phyloP scores from a whole-genome alignment of 2,888 invertebrate genomes.

The Ichneumon xanthorius region DNA sequence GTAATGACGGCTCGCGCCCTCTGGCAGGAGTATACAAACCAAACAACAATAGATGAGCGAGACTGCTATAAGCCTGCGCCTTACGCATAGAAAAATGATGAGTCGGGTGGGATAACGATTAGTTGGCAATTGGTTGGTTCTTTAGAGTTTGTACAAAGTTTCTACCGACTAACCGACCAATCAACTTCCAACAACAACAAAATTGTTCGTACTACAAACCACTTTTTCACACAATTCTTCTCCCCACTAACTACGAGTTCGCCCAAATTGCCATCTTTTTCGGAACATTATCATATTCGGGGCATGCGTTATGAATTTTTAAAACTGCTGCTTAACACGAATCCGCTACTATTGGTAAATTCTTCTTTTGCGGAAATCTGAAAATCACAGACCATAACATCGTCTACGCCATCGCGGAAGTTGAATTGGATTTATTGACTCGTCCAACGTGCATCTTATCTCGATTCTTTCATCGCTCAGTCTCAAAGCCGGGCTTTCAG shows the following conservation, averaged over 20 bases:
- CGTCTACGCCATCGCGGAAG: neutral
- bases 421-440: neutral
- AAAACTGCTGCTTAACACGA: too few species aligned
- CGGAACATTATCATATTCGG: too few species aligned
- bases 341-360: neutral
- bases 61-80: neutral
- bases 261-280: too few species aligned
- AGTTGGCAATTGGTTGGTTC: too few species aligned
- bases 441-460: neutral
- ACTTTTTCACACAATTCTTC: too few species aligned
- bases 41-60: conserved; percentile 4
- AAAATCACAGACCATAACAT: neutral
- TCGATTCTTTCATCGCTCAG: conserved; percentile 28
- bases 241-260: too few species aligned
- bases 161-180: too few species aligned
- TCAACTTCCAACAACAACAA: too few species aligned
- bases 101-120: too few species aligned
- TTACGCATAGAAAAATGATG: neutral
- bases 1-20: conserved; percentile 38
- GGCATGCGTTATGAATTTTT: too few species aligned
- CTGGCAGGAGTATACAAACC: neutral
- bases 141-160: too few species aligned
- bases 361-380: neutral
- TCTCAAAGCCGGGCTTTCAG: conserved; percentile 2
- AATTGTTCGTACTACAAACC: too few species aligned